Base-by-base conservation (phyloP, 2,797 vertebrate genomes). In the Crenichthys baileyi region DNA sequence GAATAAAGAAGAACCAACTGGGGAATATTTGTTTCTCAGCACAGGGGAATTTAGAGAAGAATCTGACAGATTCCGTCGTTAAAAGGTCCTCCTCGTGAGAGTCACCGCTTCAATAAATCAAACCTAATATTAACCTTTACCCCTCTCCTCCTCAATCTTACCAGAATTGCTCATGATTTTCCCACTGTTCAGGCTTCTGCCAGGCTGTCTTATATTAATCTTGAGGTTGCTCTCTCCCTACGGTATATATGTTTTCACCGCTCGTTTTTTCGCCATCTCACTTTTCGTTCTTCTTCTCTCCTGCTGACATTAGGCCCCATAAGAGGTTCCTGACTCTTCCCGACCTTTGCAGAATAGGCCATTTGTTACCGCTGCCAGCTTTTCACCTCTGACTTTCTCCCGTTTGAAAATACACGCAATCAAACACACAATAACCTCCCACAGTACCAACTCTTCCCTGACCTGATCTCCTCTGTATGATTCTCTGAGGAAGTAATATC, bases 381-480 rank as follows among this genome's bases (percentile, higher is more conserved):
- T 83, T 82, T 31, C 73, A 67, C 87, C 84, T 85, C 46, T 72
- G 75, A 36, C 73, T 79, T 51, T 46, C 51, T 65, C 67, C 70
- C 65, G 72, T 60, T 73, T 13, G 44, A 60, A 73, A 50, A 72
- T 71, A 79, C 31, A 58, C 55, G 36, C 61, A 75, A 12, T 29
- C 31, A 79, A 53, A 53, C 78, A 76, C 76, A 78, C 74, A 83
- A 67, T 65, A 79, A 51, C 80, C 75, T 83, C 55, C 70, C 74
- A 82, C 79, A 88, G 83, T 72, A 78, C 48, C 55, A 79, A 65
- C 83, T 29, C 87, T 83, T 82, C 71, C 73, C 74, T 86, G 88
- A 92, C 87, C 89, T 92, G 87, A 89, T 92, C 92, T 90, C 83
- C 73, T 85, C 82, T 24, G 41, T 51, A 72, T 3, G 15, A 88